A percentile compares a stretch with the other conserved stretches of the same genome.
phyloP scores from a whole-genome alignment of 2,113 vertebrate species.

The Callionymus lyra region DNA sequence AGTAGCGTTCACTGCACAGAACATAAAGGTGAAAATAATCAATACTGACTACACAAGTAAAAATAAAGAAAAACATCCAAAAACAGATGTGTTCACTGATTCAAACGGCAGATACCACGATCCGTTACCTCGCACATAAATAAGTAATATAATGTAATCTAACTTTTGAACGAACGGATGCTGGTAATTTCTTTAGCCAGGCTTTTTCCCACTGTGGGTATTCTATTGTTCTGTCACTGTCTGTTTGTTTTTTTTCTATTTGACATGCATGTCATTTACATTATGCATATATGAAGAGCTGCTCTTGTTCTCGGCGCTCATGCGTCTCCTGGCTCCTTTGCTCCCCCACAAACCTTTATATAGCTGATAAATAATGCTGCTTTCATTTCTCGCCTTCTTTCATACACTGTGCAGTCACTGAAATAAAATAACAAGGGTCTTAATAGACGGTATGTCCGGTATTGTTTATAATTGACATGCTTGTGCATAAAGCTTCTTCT shows the following conservation, averaged over 20 bases:
- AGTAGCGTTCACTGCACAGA: no score
- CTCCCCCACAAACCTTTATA: conserved; percentile 10
- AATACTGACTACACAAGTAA: no score
- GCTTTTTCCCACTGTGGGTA: conserved; percentile 38
- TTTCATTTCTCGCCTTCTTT: conserved; percentile 22
- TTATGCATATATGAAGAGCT: conserved; percentile 60
- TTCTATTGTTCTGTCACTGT: conserved; percentile 59
- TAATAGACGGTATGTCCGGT: no score
- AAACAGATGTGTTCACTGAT: no score
- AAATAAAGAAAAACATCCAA: no score
- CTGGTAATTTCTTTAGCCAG: conserved; percentile 18
- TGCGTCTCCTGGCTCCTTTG: neutral
- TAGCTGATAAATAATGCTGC: conserved; percentile 25
- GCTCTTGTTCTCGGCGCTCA: conserved; percentile 5
- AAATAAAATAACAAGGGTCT: neutral
- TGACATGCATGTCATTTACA: conserved; percentile 67
- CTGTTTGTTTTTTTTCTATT: conserved; percentile 62
- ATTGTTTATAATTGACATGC: no score
- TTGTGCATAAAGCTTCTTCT: no score
- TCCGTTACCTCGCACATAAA: no score
- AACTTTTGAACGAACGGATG: no score
- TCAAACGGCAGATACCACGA: no score
- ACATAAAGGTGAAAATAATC: no score
- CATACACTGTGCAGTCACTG: conserved; percentile 22
- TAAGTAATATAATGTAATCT: no score